Evolutionary conservation across 2,113 vertebrate genomes (phyloP).

Genomic region (Deroptyus accipitrinus): DNA sequence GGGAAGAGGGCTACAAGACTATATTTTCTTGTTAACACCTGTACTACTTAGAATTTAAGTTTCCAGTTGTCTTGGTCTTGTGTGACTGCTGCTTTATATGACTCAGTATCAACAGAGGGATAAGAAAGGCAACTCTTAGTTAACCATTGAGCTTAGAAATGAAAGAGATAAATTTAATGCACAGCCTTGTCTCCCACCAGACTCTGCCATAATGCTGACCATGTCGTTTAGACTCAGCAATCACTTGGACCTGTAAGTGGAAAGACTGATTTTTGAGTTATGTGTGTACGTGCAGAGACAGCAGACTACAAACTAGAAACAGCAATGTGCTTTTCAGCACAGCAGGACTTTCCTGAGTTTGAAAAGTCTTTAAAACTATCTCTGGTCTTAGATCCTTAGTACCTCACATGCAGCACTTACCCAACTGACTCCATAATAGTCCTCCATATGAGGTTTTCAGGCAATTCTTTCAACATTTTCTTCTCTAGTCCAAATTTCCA

Average conservation of each 20-base stretch:
- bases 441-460: fast-evolving
- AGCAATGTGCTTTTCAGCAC: neutral
- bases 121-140: neutral
- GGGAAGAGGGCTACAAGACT: neutral
- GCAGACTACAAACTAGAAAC: neutral
- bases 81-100: neutral
- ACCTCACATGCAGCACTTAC: no score
- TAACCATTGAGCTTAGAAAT: neutral
- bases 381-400: neutral
- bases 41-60: neutral
- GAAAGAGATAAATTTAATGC: neutral
- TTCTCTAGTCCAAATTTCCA: neutral
- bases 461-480: neutral
- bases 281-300: fast-evolving
- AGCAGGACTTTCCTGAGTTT: neutral
- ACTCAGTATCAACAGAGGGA: neutral
- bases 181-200: neutral
- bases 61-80: neutral
- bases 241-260: neutral
- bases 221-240: neutral
- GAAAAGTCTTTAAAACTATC: neutral
- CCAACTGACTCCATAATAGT: neutral
- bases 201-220: neutral
- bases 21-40: neutral
- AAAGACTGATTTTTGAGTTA: neutral